Evolutionary conservation across 2,888 invertebrate species (phyloP).

Genomic region (Drosophila meridionalis): DNA sequence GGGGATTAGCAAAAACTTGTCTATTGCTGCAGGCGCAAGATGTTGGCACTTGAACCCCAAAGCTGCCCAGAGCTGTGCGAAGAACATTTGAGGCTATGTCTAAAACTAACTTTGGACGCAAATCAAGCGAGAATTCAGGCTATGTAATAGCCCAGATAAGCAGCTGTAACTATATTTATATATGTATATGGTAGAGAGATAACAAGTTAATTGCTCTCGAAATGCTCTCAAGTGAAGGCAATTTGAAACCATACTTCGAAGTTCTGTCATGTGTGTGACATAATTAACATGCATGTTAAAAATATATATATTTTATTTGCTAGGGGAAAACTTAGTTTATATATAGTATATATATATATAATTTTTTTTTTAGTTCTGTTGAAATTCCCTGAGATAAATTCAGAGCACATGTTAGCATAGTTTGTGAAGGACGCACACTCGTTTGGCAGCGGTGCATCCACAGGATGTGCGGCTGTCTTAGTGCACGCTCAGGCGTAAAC

Average conservation of each 20-base stretch:
- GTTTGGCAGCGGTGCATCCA: constrained; percentile 17
- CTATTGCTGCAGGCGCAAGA: constrained; percentile 27
- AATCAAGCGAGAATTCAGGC: constrained; percentile 33
- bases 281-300: constrained; percentile 31
- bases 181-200: not conserved
- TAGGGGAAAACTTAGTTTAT: constrained; percentile 11
- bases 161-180: constrained; percentile 7
- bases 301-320: constrained; percentile 8
- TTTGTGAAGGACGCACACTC: constrained; percentile 51
- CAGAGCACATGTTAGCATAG: constrained; percentile 52
- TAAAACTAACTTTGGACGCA: constrained; percentile 30
- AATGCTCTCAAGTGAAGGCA: constrained; percentile 20
- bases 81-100: constrained; percentile 18
- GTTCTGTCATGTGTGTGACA: constrained; percentile 16
- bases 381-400: constrained; percentile 28
- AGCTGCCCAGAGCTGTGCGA: constrained; percentile 10
- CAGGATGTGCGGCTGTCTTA: constrained; percentile 65
- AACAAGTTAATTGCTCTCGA: constrained; percentile 39
- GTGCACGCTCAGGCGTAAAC: constrained; percentile 60
- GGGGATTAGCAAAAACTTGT: constrained; percentile 24
- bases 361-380: constrained; percentile 18
- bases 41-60: constrained; percentile 29
- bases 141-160: constrained; percentile 25
- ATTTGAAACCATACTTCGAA: constrained; percentile 34
- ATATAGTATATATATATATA: not conserved